Evolutionary conservation across 2,888 invertebrate species (phyloP).

Genomic region (Amiota mariae): DNA sequence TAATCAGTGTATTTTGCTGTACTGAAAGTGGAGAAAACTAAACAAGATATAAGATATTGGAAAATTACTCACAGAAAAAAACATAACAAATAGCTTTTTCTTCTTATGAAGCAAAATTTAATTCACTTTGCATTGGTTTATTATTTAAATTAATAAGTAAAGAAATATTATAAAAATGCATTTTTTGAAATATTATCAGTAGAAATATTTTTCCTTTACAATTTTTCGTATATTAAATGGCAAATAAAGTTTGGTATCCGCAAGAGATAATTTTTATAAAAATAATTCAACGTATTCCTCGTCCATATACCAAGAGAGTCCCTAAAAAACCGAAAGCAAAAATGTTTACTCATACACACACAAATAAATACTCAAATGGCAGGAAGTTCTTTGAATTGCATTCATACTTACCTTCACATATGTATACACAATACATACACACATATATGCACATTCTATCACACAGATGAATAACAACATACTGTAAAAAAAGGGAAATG

Average conservation of each 20-base stretch:
- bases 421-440: constrained; percentile 9
- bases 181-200: not conserved
- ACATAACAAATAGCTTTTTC: too few species aligned
- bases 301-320: not conserved
- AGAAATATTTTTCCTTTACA: not conserved
- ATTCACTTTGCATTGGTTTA: too few species aligned
- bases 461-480: not conserved
- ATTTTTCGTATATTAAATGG: not conserved
- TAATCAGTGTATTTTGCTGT: too few species aligned
- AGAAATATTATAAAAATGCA: too few species aligned
- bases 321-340: not conserved
- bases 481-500: too few species aligned
- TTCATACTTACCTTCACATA: not conserved
- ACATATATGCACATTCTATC: not conserved
- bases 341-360: too few species aligned
- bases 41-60: not conserved
- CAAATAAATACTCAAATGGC: not conserved
- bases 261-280: constrained; percentile 23
- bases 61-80: not conserved
- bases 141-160: too few species aligned
- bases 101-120: too few species aligned
- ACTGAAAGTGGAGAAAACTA: too few species aligned
- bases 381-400: constrained; percentile 13
- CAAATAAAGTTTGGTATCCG: not conserved
- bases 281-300: not conserved